These are phyloP conservation scores for Chloroceryle amazona DNA, from an alignment of 2,797 vertebrate genomes.

Conservation along the genomic window DNA sequence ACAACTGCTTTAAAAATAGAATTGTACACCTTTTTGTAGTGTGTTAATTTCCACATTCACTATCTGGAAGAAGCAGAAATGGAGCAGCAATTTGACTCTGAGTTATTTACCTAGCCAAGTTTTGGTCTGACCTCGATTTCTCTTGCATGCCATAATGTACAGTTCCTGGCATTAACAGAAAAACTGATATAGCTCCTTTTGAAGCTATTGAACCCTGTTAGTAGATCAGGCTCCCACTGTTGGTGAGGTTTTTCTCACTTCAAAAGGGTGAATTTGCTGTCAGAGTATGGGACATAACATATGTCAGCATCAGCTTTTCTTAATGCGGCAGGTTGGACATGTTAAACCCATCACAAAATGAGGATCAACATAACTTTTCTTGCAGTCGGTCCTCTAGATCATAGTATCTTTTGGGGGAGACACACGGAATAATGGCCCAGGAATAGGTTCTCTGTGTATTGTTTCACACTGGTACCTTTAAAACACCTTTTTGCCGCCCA, in stretches of 20 bases:
- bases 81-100: slow-evolving; percentile 41
- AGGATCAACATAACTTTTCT: neutral
- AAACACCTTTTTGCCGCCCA: neutral
- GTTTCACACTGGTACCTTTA: neutral
- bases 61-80: slow-evolving; percentile 5
- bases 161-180: neutral
- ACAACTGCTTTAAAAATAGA: slow-evolving; percentile 21
- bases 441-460: neutral
- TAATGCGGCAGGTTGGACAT: rapidly evolving
- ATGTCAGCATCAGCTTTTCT: neutral
- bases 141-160: neutral
- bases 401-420: neutral
- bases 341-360: neutral
- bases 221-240: neutral
- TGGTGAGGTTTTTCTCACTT: neutral
- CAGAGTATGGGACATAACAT: neutral
- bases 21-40: slow-evolving; percentile 19
- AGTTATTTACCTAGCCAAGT: neutral
- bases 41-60: slow-evolving; percentile 42
- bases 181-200: neutral
- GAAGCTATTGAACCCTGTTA: neutral
- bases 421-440: neutral
- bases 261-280: neutral
- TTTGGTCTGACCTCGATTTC: neutral
- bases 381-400: neutral